These are phyloP conservation scores for Dysdera silvatica DNA, from an alignment of 1,140 invertebrate species.

Conservation along the genomic window DNA sequence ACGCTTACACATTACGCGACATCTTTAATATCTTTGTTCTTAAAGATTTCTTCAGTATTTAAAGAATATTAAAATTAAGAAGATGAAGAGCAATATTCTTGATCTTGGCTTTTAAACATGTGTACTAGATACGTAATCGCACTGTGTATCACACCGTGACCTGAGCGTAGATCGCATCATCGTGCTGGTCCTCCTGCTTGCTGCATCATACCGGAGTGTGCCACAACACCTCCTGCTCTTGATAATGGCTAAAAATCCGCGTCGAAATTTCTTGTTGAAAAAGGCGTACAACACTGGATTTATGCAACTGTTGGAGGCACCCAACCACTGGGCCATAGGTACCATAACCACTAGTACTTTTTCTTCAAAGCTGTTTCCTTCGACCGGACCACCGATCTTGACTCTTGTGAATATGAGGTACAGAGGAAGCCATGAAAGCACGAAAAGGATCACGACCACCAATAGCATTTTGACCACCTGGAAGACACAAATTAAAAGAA, in stretches of 20 bases:
- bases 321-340: constrained; percentile 92
- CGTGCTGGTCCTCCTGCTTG: constrained; percentile 11
- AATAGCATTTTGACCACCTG: constrained; percentile 50
- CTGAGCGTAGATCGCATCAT: constrained; percentile 22
- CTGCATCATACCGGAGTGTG: constrained; percentile 27
- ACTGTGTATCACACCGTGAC: constrained; percentile 28
- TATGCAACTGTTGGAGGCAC: constrained; percentile 90
- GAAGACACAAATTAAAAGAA: constrained; percentile 11
- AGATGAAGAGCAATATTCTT: no score
- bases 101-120: no score
- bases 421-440: constrained; percentile 49
- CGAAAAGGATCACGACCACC: constrained; percentile 48
- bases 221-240: constrained; percentile 72
- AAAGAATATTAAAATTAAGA: no score
- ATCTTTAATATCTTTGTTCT: no score
- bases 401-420: constrained; percentile 51
- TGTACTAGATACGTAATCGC: constrained; percentile 17
- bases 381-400: constrained; percentile 44
- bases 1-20: no score
- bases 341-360: constrained; percentile 67
- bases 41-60: no score
- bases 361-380: constrained; percentile 52
- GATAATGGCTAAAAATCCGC: constrained; percentile 82
- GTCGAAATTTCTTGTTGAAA: constrained; percentile 91
- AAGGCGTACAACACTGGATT: constrained; percentile 97